Evolutionary conservation across 30 jellyfish, hydroid and myxozoan species (phyloP).

Genomic region (Turritopsis dohrnii): DNA sequence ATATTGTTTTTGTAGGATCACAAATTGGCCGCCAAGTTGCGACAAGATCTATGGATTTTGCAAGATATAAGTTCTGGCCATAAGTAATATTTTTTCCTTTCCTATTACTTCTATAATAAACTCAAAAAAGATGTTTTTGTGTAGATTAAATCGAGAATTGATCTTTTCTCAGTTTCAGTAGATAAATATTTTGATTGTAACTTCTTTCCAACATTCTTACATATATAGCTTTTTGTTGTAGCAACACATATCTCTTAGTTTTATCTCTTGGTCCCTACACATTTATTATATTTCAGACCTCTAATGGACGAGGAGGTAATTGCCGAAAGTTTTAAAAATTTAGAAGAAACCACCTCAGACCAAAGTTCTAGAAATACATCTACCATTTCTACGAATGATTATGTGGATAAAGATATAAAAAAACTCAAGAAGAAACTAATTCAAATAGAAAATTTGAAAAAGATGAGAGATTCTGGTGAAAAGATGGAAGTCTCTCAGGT

Average conservation of each 20-base stretch:
- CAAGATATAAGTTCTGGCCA: constrained; percentile 70
- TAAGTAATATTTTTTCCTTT: constrained; percentile 5
- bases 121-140: background rate
- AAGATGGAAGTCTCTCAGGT: constrained; percentile 20
- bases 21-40: constrained; percentile 47
- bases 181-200: too few relatives aligned
- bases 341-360: background rate
- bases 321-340: background rate
- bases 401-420: constrained; percentile 23
- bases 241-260: too few relatives aligned
- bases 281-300: too few relatives aligned
- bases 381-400: background rate
- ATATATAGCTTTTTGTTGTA: too few relatives aligned
- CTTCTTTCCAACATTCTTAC: too few relatives aligned
- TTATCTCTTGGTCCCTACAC: too few relatives aligned
- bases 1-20: constrained; percentile 38
- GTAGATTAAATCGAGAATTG: background rate
- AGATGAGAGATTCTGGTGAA: constrained; percentile 18
- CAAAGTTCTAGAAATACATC: background rate
- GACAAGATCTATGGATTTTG: constrained; percentile 84
- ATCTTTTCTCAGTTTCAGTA: too few relatives aligned
- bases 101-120: background rate
- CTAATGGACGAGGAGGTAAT: constrained; percentile 14
- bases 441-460: constrained; percentile 13
- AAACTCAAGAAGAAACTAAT: constrained; percentile 24